Conservation (phyloP, 2,113 vertebrate genomes). For the Pavo muticus region DNA sequence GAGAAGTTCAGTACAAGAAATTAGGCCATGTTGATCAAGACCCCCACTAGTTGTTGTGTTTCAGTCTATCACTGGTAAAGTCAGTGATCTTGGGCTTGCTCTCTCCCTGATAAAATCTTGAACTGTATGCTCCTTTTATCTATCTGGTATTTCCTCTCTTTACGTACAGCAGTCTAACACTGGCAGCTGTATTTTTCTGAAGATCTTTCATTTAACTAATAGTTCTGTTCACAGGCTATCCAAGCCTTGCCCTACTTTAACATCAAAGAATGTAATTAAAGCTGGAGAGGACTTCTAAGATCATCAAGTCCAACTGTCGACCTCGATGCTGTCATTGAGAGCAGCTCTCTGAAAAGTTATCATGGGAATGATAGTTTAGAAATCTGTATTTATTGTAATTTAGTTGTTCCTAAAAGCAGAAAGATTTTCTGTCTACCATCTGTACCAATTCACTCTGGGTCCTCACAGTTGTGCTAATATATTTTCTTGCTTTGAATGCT, state of each 20-base stretch:
- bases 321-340: background rate
- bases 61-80: background rate
- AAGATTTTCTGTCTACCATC: background rate
- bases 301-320: background rate
- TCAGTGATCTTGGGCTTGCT: background rate
- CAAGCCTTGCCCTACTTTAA: background rate
- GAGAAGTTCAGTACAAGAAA: background rate
- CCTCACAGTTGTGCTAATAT: background rate
- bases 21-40: background rate
- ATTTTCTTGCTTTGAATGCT: slow-evolving; percentile 18
- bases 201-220: background rate
- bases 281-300: background rate
- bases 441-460: background rate
- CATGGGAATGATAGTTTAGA: background rate
- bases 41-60: background rate
- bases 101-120: background rate
- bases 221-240: background rate
- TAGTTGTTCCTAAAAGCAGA: background rate
- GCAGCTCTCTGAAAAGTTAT: background rate
- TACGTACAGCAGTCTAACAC: background rate
- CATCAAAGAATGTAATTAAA: background rate
- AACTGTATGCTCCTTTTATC: background rate
- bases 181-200: background rate
- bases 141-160: background rate
- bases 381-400: background rate